Conservation (phyloP, 2,797 vertebrate genomes). For the Anabas testudineus region DNA sequence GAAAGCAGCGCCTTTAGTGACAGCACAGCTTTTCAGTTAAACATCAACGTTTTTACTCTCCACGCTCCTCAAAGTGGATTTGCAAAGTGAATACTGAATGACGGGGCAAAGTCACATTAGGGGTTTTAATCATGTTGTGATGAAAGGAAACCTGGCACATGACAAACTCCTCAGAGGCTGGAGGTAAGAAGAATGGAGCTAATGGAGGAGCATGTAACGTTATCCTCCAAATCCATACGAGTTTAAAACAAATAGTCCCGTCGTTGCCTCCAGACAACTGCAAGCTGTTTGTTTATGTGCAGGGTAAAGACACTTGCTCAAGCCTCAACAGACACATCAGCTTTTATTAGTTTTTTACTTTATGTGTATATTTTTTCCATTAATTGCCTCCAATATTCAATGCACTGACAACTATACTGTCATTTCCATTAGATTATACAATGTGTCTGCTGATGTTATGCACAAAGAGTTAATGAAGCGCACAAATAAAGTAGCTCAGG, state of each 20-base stretch:
- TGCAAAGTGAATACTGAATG: slow-evolving; percentile 47
- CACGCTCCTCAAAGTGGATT: slow-evolving; percentile 30
- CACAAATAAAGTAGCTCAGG: slow-evolving; percentile 33
- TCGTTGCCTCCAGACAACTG: not conserved
- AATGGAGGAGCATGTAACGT: not conserved
- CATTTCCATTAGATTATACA: not conserved
- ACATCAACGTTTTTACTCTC: slow-evolving; percentile 25
- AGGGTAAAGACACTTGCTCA: not conserved
- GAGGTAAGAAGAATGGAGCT: slow-evolving; percentile 20
- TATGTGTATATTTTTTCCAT: not conserved
- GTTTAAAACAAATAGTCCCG: not conserved
- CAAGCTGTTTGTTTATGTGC: not conserved
- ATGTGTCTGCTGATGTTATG: slow-evolving; percentile 26
- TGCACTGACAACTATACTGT: not conserved
- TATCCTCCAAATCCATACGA: not conserved
- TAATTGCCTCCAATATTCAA: not conserved
- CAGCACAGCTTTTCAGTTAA: slow-evolving; percentile 32
- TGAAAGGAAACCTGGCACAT: slow-evolving; percentile 54
- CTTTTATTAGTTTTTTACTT: too few species aligned
- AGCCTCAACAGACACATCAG: too few species aligned
- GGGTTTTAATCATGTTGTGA: slow-evolving; percentile 63
- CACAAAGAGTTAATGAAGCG: slow-evolving; percentile 46
- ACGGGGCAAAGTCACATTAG: slow-evolving; percentile 48
- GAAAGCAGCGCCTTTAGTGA: slow-evolving; percentile 28
- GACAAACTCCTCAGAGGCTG: slow-evolving; percentile 32